Conservation (phyloP, 2,797 vertebrate species). For the Oreochromis grahami region DNA sequence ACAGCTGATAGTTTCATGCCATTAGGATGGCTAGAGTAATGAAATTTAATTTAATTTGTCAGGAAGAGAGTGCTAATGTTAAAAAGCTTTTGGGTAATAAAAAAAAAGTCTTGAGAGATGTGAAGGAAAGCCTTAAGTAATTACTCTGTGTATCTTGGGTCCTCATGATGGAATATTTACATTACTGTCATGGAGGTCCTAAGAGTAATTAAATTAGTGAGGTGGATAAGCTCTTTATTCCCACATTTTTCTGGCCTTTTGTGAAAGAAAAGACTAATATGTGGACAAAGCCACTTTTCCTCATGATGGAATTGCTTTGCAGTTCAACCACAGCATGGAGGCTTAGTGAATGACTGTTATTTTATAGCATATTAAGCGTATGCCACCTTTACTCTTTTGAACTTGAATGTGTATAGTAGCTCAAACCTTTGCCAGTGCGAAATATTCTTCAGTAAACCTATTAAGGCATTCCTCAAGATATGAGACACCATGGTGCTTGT, state of each 20-base stretch:
- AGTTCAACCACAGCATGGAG: constrained; percentile 30
- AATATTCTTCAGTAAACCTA: constrained; percentile 24
- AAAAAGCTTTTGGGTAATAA: constrained; percentile 95
- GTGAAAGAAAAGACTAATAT: constrained; percentile 66
- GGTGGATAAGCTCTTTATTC: constrained; percentile 86
- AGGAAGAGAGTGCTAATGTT: constrained; percentile 99
- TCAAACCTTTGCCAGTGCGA: constrained; percentile 42
- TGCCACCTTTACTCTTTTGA: constrained; percentile 53
- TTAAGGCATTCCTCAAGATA: background rate
- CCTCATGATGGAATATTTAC: constrained; percentile 95
- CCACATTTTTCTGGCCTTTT: constrained; percentile 72
- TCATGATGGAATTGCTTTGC: constrained; percentile 69
- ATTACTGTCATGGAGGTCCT: constrained; percentile 91
- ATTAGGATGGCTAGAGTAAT: constrained; percentile 98
- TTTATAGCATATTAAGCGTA: constrained; percentile 60
- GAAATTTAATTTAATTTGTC: constrained; percentile 99
- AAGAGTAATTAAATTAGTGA: constrained; percentile 94
- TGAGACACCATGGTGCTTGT: background rate
- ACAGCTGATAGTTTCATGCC: constrained; percentile 89
- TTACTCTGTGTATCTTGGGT: constrained; percentile 92
- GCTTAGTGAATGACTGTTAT: constrained; percentile 57
- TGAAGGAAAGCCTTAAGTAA: constrained; percentile 98
- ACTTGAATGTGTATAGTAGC: constrained; percentile 27
- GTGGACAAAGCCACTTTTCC: constrained; percentile 72
- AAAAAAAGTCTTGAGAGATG: constrained; percentile 80